These are phyloP conservation scores for Bhutanitis thaidina DNA, from an alignment of 2,888 invertebrate species.

Conservation along the genomic window DNA sequence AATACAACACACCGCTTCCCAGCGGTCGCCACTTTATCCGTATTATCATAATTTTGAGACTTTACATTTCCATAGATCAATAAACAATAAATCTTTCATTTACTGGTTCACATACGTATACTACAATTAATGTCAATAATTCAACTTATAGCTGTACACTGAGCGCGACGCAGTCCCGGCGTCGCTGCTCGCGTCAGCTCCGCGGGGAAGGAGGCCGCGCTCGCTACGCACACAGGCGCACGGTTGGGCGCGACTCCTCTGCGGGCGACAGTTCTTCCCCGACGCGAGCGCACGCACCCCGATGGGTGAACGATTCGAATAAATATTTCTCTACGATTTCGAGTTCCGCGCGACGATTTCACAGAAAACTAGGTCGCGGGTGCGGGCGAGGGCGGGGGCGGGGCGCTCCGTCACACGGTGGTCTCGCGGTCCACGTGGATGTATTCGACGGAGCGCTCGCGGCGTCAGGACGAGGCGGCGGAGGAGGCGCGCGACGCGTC, in stretches of 20 bases:
- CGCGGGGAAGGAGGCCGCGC: neutral
- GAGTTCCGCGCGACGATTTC: neutral
- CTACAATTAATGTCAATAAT: neutral
- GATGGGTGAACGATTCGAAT: slow-evolving; percentile 10
- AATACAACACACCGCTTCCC: neutral
- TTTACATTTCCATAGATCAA: slow-evolving; percentile 4
- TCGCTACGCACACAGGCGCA: slow-evolving; percentile 7
- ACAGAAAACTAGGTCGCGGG: no score
- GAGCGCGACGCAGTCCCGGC: neutral
- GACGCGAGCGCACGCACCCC: slow-evolving; percentile 12
- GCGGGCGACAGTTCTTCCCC: neutral
- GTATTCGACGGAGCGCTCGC: slow-evolving; percentile 93
- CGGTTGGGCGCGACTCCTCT: neutral
- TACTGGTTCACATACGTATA: slow-evolving; percentile 4
- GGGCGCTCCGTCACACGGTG: slow-evolving; percentile 86
- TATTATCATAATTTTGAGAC: neutral
- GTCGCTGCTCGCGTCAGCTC: neutral
- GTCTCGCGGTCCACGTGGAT: slow-evolving; percentile 96
- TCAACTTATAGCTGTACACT: slow-evolving; percentile 9
- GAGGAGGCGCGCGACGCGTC: slow-evolving; percentile 80
- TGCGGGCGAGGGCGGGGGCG: slow-evolving; percentile 19
- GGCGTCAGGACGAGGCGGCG: slow-evolving; percentile 90
- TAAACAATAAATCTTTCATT: neutral
- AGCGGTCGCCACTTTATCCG: neutral
- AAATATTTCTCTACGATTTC: slow-evolving; percentile 12